Base-by-base conservation (phyloP, 2,113 vertebrate species). In the Aphelocoma coerulescens region DNA sequence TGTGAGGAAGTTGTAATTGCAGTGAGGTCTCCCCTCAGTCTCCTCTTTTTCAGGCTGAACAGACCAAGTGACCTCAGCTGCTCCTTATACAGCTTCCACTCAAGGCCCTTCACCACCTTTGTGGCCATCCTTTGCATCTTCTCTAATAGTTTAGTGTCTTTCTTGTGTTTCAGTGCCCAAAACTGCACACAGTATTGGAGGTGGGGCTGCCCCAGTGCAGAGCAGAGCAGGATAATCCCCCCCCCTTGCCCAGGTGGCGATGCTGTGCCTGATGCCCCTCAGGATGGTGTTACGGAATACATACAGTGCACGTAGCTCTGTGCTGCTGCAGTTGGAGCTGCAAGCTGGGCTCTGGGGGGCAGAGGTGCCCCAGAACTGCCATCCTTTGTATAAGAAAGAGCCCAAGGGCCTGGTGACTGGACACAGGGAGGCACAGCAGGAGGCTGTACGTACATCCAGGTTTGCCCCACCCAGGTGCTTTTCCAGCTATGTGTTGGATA, bases 1-100 rank as follows among this genome's bases (percentile, higher is more conserved):
- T n/a, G 20, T 0, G 0, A 46, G 8, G 23, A 16, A 62, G 10
- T 1, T 78, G 12, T 4, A 16, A 6, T 12, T 39, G 28, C 39
- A 19, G 0, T 24, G 39, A 39, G 28, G 10, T 46, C 19, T 69
- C 28, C 48, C n/a, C 10, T 62, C 19, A 24, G n/a, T 39, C 28
- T 46, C 32, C 27, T 66, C 12, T 20, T 28, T 11, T 44, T 20
- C 52, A 59, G 32, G 32, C 54, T 71, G 57, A 71, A n/a, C 28
- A 62, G 39, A 39, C 12, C 39, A 24, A 55, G n/a, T 48, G 57
- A 9, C 30, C n/a, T 55, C 74, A 71, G 10, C 41, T 2, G 1
- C 41, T 69, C 19, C 39, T 48, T 13, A 11, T 2, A 28, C 0
- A 0, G n/a, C 57, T 63, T 63, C 13, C 5, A 13, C 7, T 62